Evolutionary conservation across 35 echinoderm and acorn worm genomes (phyloP).

Genomic region (Heliocidaris tuberculata): DNA sequence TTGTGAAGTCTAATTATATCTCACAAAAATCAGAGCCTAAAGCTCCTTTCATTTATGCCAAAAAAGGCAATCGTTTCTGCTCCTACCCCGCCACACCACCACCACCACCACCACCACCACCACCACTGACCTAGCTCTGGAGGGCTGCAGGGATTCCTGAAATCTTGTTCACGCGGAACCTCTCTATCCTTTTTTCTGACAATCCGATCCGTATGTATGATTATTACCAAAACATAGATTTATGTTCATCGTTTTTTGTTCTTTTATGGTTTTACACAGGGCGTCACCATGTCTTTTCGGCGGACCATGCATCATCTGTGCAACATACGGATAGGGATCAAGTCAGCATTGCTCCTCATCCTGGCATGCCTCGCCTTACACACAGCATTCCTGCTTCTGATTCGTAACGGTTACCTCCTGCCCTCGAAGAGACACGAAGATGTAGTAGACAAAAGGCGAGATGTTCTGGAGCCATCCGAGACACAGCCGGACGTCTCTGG

Average conservation of each 20-base stretch:
- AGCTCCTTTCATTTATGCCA: no score
- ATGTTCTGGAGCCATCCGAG: neutral
- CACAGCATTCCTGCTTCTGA: neutral
- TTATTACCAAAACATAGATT: no score
- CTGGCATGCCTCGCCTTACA: neutral
- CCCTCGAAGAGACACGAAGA: neutral
- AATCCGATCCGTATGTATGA: no score
- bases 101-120: no score
- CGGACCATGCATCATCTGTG: neutral
- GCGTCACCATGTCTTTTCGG: neutral
- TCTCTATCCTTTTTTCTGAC: no score
- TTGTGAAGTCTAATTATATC: no score
- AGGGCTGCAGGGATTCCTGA: no score
- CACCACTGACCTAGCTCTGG: no score
- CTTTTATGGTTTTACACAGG: neutral
- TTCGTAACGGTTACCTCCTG: neutral
- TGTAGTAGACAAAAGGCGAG: neutral
- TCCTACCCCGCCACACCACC: no score
- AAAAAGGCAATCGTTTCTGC: no score
- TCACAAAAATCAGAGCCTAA: no score
- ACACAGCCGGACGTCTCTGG: neutral
- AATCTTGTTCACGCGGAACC: no score
- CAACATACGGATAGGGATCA: neutral
- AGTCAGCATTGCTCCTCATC: neutral
- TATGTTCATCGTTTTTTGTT: neutral